Evolutionary conservation across 2,797 vertebrate genomes (phyloP).

Genomic region (Onychomys arenicola): DNA sequence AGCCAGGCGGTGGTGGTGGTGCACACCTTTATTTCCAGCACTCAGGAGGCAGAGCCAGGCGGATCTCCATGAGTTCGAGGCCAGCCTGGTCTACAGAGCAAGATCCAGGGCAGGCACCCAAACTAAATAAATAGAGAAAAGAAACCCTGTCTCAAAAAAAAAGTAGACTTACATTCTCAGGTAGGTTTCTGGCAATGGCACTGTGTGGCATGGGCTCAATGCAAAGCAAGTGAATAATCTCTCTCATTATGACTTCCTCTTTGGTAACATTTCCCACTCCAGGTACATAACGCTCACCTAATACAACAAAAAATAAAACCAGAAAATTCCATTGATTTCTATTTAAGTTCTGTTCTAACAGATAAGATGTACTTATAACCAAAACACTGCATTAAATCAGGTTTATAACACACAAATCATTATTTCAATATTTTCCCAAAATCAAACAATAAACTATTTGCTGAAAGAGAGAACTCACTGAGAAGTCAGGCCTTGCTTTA

Average conservation of each 20-base stretch:
- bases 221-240: slow-evolving; percentile 97
- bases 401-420: background rate
- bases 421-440: slow-evolving; percentile 47
- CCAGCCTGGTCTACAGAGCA: too few relatives aligned
- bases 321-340: slow-evolving; percentile 60
- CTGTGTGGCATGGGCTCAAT: slow-evolving; percentile 99
- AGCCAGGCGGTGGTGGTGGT: background rate
- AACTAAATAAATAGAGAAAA: too few relatives aligned
- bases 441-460: slow-evolving; percentile 36
- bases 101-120: too few relatives aligned
- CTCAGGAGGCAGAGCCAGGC: too few relatives aligned
- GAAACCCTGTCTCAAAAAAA: background rate
- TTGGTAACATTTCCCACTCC: slow-evolving; percentile 96
- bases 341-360: slow-evolving; percentile 47
- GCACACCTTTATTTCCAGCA: too few relatives aligned
- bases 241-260: slow-evolving; percentile 96
- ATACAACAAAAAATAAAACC: slow-evolving; percentile 50
- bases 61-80: too few relatives aligned
- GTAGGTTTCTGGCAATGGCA: slow-evolving; percentile 94
- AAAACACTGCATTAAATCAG: slow-evolving; percentile 43
- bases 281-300: slow-evolving; percentile 97
- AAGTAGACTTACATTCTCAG: slow-evolving; percentile 93
- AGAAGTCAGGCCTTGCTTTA: background rate
- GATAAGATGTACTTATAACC: background rate
- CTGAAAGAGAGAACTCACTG: slow-evolving; percentile 14